Percentiles rank a stretch among this genome's conserved stretches.
These are phyloP conservation scores for Cotesia chilonis DNA, from an alignment of 1,140 invertebrate genomes.

Conservation along the genomic window DNA sequence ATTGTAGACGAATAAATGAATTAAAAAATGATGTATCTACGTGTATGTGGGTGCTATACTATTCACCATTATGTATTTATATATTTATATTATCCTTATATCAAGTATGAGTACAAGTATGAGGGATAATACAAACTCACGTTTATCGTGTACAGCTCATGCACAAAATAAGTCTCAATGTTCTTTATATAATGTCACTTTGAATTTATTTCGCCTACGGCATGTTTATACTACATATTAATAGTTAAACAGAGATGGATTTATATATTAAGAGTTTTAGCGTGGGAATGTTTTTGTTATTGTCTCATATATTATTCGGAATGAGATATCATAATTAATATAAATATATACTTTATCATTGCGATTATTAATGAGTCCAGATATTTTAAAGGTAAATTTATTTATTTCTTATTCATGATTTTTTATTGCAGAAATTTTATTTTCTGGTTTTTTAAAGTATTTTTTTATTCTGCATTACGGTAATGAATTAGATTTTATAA, in stretches of 20 bases:
- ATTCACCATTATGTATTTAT: not conserved
- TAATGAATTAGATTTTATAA: too few species aligned
- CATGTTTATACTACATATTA: conserved; percentile 18
- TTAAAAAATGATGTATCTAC: conserved; percentile 17
- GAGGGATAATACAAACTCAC: conserved; percentile 37
- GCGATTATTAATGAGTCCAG: not conserved
- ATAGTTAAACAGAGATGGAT: conserved; percentile 14
- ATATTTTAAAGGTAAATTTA: too few species aligned
- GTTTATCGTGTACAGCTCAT: conserved; percentile 27
- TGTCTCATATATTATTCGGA: too few species aligned
- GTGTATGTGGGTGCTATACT: conserved; percentile 46
- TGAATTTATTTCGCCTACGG: conserved; percentile 21
- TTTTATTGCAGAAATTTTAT: too few species aligned
- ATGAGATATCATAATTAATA: conserved; percentile 21
- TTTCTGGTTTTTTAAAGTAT: too few species aligned
- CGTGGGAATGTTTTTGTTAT: conserved; percentile 36
- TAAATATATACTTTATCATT: not conserved
- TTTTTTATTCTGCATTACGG: too few species aligned
- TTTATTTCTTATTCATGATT: too few species aligned
- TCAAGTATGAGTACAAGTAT: too few species aligned
- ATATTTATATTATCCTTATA: too few species aligned
- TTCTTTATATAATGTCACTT: conserved; percentile 30
- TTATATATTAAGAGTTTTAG: conserved; percentile 21
- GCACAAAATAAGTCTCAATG: conserved; percentile 22
- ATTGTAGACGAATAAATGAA: conserved; percentile 15